A percentile compares a stretch with the other conserved stretches of the same genome.
These are phyloP conservation scores for Tauraco hartlaubi DNA, from an alignment of 2,797 vertebrate genomes.

Conservation along the genomic window DNA sequence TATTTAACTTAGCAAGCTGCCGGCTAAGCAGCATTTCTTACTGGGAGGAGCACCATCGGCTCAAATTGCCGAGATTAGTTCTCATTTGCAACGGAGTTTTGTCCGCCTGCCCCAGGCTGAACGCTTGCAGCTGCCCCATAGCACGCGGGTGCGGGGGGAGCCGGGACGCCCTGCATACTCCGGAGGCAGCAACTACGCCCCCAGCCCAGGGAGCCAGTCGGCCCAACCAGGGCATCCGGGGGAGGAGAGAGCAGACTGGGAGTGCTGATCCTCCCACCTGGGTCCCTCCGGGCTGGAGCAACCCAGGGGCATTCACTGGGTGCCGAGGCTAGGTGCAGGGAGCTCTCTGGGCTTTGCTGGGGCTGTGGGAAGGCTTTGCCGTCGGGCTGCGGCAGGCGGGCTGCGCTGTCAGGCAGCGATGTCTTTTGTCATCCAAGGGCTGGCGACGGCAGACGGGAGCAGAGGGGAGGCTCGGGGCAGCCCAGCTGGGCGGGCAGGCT, in stretches of 20 bases:
- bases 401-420: background rate
- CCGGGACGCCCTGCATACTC: background rate
- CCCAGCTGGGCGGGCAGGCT: fast-evolving
- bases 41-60: background rate
- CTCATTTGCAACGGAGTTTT: background rate
- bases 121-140: fast-evolving
- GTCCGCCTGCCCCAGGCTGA: background rate
- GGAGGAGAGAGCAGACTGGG: background rate
- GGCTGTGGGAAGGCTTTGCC: background rate
- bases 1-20: conserved; percentile 5
- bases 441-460: background rate
- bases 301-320: background rate
- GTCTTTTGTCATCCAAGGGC: background rate
- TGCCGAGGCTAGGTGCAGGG: background rate
- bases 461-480: background rate
- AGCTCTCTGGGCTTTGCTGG: background rate
- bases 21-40: background rate
- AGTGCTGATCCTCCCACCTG: background rate
- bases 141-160: fast-evolving
- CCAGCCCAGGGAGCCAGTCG: fast-evolving
- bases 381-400: fast-evolving
- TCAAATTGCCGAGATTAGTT: background rate
- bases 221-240: background rate
- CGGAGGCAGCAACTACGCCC: background rate
- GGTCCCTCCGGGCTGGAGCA: background rate